Percentiles rank a stretch among this genome's conserved stretches.
phyloP scores from a whole-genome alignment of 1,140 invertebrate species.

The Anastrepha obliqua region DNA sequence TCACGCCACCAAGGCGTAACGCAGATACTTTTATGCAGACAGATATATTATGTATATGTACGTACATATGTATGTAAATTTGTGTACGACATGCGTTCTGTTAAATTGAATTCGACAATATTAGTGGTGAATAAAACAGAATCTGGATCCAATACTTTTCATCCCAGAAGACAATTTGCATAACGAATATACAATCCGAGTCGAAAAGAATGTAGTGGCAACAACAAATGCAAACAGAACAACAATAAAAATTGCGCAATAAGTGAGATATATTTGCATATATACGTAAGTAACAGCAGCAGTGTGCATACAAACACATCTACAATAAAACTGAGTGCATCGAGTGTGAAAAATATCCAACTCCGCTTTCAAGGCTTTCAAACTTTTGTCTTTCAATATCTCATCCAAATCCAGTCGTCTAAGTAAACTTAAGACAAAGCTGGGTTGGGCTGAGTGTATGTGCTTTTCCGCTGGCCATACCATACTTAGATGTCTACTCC shows the following conservation, averaged over 20 bases:
- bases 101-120: slow-evolving; percentile 28
- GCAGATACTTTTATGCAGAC: not conserved
- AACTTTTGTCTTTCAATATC: too few relatives aligned
- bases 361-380: not conserved
- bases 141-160: slow-evolving; percentile 4
- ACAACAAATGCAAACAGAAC: not conserved
- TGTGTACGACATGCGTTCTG: not conserved
- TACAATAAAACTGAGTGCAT: too few relatives aligned
- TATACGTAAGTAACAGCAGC: not conserved
- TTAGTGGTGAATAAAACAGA: slow-evolving; percentile 17
- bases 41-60: not conserved
- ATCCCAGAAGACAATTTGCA: slow-evolving; percentile 29
- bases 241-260: slow-evolving; percentile 8
- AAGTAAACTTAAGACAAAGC: too few relatives aligned
- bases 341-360: not conserved
- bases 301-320: not conserved
- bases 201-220: not conserved
- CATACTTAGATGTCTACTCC: too few relatives aligned
- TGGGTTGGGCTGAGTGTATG: too few relatives aligned
- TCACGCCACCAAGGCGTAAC: not conserved
- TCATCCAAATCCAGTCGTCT: too few relatives aligned
- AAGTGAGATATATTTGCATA: not conserved
- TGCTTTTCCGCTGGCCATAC: too few relatives aligned
- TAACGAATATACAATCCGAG: slow-evolving; percentile 25
- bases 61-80: not conserved